These are phyloP conservation scores for Stichodactyla mertensii DNA, from an alignment of 64 coral and sea anemone genomes.

Conservation along the genomic window DNA sequence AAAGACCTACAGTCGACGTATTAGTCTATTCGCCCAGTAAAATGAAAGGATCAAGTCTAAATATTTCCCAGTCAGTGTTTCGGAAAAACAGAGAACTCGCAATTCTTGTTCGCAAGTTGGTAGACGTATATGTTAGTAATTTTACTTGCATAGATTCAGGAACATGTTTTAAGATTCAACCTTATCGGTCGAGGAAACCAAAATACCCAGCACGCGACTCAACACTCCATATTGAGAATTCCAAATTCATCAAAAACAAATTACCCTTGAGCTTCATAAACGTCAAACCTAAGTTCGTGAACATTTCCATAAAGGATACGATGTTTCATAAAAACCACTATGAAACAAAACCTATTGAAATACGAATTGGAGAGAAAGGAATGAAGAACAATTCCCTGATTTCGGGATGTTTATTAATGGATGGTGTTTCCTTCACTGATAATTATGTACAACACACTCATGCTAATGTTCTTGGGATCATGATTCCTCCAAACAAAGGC, in stretches of 20 bases:
- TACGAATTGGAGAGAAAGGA: neutral
- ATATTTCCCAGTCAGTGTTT: neutral
- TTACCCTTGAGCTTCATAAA: neutral
- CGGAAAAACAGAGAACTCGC: neutral
- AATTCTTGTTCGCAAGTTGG: neutral
- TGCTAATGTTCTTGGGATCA: neutral
- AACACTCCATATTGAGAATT: constrained; percentile 1
- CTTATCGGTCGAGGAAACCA: no score
- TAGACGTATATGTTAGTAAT: neutral
- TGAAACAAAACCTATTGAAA: neutral
- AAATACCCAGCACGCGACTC: neutral
- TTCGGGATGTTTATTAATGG: neutral
- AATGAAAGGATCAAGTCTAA: neutral
- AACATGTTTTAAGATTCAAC: no score
- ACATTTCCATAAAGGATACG: neutral
- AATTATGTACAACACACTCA: neutral
- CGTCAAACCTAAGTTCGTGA: neutral
- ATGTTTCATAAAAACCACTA: neutral
- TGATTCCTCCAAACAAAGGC: neutral
- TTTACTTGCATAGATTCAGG: neutral
- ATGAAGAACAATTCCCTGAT: neutral
- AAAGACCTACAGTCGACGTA: neutral
- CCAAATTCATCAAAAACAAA: neutral
- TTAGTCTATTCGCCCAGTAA: neutral
- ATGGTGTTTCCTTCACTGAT: neutral